Base-by-base conservation (phyloP, 2,888 invertebrate species). In the Acanthococcus lagerstroemiae region DNA sequence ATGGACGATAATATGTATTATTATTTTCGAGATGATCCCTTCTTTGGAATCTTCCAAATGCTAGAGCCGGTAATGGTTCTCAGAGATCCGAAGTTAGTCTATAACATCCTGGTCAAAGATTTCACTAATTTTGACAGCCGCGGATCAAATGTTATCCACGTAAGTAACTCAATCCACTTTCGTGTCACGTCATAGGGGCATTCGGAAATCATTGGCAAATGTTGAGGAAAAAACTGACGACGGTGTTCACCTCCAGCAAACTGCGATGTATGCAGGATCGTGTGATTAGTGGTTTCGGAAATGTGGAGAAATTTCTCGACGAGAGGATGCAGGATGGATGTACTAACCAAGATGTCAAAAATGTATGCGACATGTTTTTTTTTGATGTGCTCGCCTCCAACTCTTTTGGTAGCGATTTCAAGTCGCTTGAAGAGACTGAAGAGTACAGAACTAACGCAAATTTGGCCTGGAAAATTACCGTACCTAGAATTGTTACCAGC, bases 171-270 rank as follows among this genome's bases (percentile, higher is more conserved):
- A 69, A 71, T 17, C 70, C 70, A 2, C 55, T 71, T 12, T 65
- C 69, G 9, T 58, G 60, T 12, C 68, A 70, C 44, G 65, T 71
- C 54, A 68, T 69, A 24, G 50, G 57, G n/a, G 46, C 61, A 7
- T 30, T 72, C 4, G 77, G 77, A 0, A 68, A 71, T 9, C 73
- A 72, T 45, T 77, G 77, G 77, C 74, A 72, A 45, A 71, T 72
- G 65, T 67, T 77, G n/a, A 72, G 77, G 3, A 69, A 72, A 12
- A 77, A 76, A 68, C 67, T 77, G n/a, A 74, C 74, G 3, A 76
- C 77, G 17, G 74, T 76, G 4, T 77, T 77, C 67, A 77, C 77
- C 0, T 73, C 76, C 0, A 75, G 75, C 9, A 77, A 76, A 67
- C 72, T 77, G 70, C 77, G 76, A 66, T 19, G 52, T 37, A 69